Evolutionary conservation across 2,888 invertebrate species (phyloP), one percentile per base, ranked within the genome.

Genomic region (Ommatoiulus sabulosus): DNA sequence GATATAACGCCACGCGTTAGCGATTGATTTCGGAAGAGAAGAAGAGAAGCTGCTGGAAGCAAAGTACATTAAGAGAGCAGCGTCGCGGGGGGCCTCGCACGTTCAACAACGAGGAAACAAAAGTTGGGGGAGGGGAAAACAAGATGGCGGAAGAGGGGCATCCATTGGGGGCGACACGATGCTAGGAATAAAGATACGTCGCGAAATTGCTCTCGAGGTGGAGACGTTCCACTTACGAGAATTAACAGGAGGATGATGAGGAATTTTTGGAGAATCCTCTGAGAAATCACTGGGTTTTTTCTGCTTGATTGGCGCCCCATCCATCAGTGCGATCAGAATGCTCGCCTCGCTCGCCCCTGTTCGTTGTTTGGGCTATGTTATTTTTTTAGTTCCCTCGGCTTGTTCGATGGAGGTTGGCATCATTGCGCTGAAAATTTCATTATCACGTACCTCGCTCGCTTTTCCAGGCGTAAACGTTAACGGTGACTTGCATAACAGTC

Each of bases 1-100:
- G 85, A 85, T 43, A 17, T n/a, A 85, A 43, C 44, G 85, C 20
- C 15, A 85, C 8, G 85, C 35, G 24, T 85, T 24, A 85, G 35
- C 85, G 85, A 85, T 85, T 85, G 85, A 44, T 85, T 85, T 85
- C 85, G 15, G 85, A n/a, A 20, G 63, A 15, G 85, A 85, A 43
- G 35, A 24, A 84, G 84, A 17, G 84, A 84, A 44, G 10, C 63
- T 63, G 63, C 63, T 35, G 43, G 85, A 85, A 85, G 85, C 85
- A 44, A 85, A 44, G 43, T 85, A 85, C 85, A 43, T 85, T 85
- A 84, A 43, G 85, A 43, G 44, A 85, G 43, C 43, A 85, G 6
- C 43, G 17, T 43, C 35, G 17, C 85, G 17, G 85, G n/a, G 35
- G 63, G 63, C 63, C 8, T 63, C 20, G 63, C 63, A 63, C 20